Conservation (phyloP, 2,888 invertebrate species). For the Doris montereyensis region DNA sequence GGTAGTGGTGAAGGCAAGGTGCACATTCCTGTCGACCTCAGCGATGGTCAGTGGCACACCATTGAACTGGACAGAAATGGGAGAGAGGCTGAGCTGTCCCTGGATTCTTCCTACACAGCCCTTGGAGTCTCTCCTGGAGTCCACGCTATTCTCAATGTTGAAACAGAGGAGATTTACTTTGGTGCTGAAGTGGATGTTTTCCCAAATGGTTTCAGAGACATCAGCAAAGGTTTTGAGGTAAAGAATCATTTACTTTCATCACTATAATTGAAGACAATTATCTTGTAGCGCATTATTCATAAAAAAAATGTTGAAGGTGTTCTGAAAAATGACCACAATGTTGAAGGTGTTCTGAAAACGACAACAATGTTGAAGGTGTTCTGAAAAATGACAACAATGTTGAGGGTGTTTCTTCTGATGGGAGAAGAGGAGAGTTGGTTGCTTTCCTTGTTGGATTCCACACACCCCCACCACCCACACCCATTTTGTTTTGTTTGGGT, state of each 20-base stretch:
- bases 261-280: too few species aligned
- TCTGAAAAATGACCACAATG: too few species aligned
- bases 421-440: too few species aligned
- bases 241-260: neutral
- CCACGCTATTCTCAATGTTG: conserved; percentile 88
- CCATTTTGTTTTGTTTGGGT: too few species aligned
- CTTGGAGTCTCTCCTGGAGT: conserved; percentile 82
- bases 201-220: conserved; percentile 69
- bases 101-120: conserved; percentile 83
- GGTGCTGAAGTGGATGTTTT: conserved; percentile 82
- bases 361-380: too few species aligned
- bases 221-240: conserved; percentile 85
- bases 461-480: too few species aligned
- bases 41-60: conserved; percentile 89
- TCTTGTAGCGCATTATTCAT: too few species aligned
- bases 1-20: conserved; percentile 92
- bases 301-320: too few species aligned
- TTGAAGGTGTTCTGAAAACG: too few species aligned
- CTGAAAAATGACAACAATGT: too few species aligned
- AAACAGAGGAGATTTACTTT: conserved; percentile 86
- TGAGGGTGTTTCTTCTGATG: too few species aligned
- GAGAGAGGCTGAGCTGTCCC: conserved; percentile 83
- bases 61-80: conserved; percentile 83
- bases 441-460: too few species aligned
- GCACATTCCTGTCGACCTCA: conserved; percentile 83